Conservation (phyloP, 1,140 invertebrate genomes). For the Aporrectodea caliginosa region DNA sequence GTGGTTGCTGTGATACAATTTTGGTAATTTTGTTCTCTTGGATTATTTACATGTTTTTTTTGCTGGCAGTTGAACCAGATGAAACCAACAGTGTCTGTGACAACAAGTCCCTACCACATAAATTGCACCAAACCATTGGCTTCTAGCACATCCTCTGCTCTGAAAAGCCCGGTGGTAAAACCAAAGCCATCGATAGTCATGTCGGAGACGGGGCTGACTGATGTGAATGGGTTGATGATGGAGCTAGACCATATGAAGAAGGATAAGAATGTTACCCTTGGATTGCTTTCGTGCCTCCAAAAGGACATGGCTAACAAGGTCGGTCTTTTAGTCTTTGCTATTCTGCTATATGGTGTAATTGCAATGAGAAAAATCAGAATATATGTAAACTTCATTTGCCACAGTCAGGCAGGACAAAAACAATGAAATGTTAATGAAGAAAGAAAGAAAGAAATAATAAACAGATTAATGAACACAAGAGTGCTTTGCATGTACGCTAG, state of each 20-base stretch:
- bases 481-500: too few species aligned
- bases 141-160: slow-evolving; percentile 32
- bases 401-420: too few species aligned
- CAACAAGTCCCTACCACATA: neutral
- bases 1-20: too few species aligned
- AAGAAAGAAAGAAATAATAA: too few species aligned
- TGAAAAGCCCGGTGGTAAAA: slow-evolving; percentile 10
- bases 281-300: slow-evolving; percentile 55
- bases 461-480: too few species aligned
- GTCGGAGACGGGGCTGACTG: slow-evolving; percentile 32
- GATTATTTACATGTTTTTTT: neutral
- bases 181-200: slow-evolving; percentile 36
- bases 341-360: too few species aligned
- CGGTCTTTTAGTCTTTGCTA: slow-evolving; percentile 33
- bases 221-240: slow-evolving; percentile 18
- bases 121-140: slow-evolving; percentile 17
- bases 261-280: slow-evolving; percentile 55
- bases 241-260: slow-evolving; percentile 54
- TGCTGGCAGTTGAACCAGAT: slow-evolving; percentile 1
- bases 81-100: neutral
- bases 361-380: too few species aligned
- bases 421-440: neutral
- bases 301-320: slow-evolving; percentile 55
- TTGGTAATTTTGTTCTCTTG: neutral
- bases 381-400: too few species aligned